Base-by-base conservation (phyloP, 2,113 vertebrate species). In the Prunella himalayana region DNA sequence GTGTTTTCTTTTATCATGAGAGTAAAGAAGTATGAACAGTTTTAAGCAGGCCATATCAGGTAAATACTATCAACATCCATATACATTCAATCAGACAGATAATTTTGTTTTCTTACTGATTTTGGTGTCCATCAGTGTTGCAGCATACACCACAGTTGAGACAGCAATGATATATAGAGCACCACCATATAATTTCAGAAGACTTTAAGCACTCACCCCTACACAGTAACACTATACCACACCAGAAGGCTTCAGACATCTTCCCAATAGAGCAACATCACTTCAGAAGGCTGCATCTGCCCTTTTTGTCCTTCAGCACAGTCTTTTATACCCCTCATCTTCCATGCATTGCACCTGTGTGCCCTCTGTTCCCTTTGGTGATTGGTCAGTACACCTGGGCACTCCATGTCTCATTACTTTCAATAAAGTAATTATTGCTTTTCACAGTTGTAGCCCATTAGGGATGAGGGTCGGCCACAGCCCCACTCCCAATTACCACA, bases 1-100 rank as follows among this genome's bases (percentile, higher is more conserved):
- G 57, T 75, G 59, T 77, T 96, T 94, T 87, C 75, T 93, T 95
- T 81, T 91, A 30, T 71, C 59, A 54, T 57, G 21, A 91, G 25
- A 77, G 54, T 90, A 65, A 70, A 88, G 4, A 28, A 83, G 63
- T 78, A 93, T 85, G 50, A 86, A 35, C 59, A 86, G 70, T 54
- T 91, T 89, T 75, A 92, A 92, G 79, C 61, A 65, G 76, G 45
- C 28, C n/a, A 41, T 83, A 82, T 86, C 44, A 66, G 25, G n/a
- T 69, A 95, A 88, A 94, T 95, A 84, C 92, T 91, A 90, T 33
- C 60, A 88, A 75, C 53, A 90, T 50, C 31, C 25, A 64, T 77
- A 73, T 44, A 71, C 69, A 91, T 66, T 75, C 39, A 82, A 25
- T 7, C 56, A 18, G 25, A 83, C 33, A n/a, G 37, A 82, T n/a